Base-by-base conservation (phyloP, 2,113 vertebrate genomes). In the Steatornis caripensis region DNA sequence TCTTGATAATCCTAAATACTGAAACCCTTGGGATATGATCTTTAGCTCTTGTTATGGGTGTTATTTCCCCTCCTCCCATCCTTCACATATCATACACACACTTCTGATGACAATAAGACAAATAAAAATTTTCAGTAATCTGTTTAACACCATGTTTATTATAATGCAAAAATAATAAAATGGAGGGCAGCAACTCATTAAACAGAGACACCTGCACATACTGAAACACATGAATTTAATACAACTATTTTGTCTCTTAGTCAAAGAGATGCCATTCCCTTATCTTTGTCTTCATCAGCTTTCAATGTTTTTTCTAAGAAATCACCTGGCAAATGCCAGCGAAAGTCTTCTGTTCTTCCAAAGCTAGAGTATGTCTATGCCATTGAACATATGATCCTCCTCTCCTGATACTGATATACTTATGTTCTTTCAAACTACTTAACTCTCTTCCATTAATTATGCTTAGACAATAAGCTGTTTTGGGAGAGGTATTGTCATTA, bases 1-100 rank as follows among this genome's bases (percentile, higher is more conserved):
- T 65, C 9, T 77, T 21, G 61, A 32, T 4, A 27, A 15, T 61
- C 8, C 13, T 93, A 91, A 77, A 53, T 48, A 7, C 19, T 57
- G 21, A 81, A 61, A 9, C 13, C 6, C 36, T 77, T 0, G 0
- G 58, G 41, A 76, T 9, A 37, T 10, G 3, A 76, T 64, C 16
- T 71, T 76, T 57, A 57, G 37, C 27, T 83, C 15, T 53, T 60
- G 9, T 43, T 11, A 10, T 36, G 19, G 46, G 74, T 54, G n/a
- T n/a, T n/a, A 70, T 58, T 57, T 10, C 2, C 2, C 3, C 7
- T 5, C 1, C 2, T 15, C 10, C 23, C 6, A 32, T 12, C 3
- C 8, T 6, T 54, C 72, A 51, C 11, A 15, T 46, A 24, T 4
- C 29, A 49, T 30, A 61, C 9, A 41, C 12, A 75, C 5, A 30